Evolutionary conservation across 2,113 vertebrate species (phyloP), one percentile per base, ranked within the genome.

Genomic region (Herpetotheres cachinnans): DNA sequence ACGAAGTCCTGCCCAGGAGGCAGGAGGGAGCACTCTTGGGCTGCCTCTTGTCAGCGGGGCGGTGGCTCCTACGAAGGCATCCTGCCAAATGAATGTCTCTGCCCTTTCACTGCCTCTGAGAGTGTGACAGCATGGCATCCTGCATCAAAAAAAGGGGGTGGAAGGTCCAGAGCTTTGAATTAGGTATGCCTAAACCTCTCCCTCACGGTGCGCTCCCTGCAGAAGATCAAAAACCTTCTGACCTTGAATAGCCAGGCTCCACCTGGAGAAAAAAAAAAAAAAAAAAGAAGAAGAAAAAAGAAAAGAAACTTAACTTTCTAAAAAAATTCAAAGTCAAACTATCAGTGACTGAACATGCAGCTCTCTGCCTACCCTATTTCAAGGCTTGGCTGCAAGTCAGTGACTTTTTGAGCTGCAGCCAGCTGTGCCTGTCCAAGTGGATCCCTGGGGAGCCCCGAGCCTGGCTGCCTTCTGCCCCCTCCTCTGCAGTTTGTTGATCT

Each of bases 321-420:
- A 90, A 95, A 40, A 90, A 73, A 85, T 69, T 72, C 94, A 93
- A 95, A 95, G 94, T 95, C 91, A 92, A 88, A 89, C 58, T 65
- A 1, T 22, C 74, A 71, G 67, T 29, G 82, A 56, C 71, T 63
- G 94, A 95, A 83, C 80, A 90, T 1, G 20, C 76, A 7, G 94
- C 82, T 70, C 76, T 65, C 74, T 95, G 73, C 50, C 55, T 63
- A 13, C 49, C 66, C 71, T 88, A 3, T 80, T 95, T 66, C 79
- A 80, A 25, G 79, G 59, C 71, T 86, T 95, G 95, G 91, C 96
- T 92, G 85, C 2, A 17, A 93, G 88, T 86, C 94, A 83, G 74
- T 13, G 71, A 52, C 1, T 27, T 72, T 69, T 7, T 83, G 95
- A 80, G 94, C 93, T 70, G 76, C 94, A 86, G 93, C 94, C 94